Evolutionary conservation across 1,140 invertebrate genomes (phyloP).

Genomic region (Arctopsyche grandis): DNA sequence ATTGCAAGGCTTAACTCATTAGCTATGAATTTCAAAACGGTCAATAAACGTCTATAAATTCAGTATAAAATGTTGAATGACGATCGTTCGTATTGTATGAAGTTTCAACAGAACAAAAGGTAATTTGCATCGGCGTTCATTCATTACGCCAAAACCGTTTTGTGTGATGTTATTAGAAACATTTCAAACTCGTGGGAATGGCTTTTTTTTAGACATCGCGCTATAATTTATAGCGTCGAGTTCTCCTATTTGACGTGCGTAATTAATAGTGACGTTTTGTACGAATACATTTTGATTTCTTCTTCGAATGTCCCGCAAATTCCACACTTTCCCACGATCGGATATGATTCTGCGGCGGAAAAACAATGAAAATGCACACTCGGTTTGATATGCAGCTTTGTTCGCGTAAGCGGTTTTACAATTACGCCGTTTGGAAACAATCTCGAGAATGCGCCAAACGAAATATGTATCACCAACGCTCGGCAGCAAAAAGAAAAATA

Average conservation of each 20-base stretch:
- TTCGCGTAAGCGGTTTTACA: not conserved
- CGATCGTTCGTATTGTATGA: too few species aligned
- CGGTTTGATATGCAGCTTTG: slow-evolving; percentile 2
- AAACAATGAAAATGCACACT: slow-evolving; percentile 11
- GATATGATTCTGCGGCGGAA: not conserved
- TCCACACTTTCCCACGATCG: not conserved
- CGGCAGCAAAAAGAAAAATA: too few species aligned
- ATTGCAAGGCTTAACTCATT: too few species aligned
- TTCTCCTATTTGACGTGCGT: not conserved
- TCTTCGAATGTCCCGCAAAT: not conserved
- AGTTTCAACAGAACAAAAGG: not conserved
- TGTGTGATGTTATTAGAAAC: not conserved
- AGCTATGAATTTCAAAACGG: too few species aligned
- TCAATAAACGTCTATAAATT: too few species aligned
- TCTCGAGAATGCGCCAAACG: slow-evolving; percentile 1
- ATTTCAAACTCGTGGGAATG: not conserved
- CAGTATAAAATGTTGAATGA: too few species aligned
- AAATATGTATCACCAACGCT: too few species aligned
- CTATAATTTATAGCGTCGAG: not conserved
- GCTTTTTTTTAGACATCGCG: not conserved
- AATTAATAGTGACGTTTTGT: slow-evolving; percentile 10
- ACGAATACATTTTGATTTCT: not conserved
- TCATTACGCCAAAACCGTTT: not conserved
- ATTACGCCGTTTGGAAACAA: not conserved
- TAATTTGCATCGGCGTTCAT: slow-evolving; percentile 1